Conservation (phyloP, 2,888 invertebrate genomes). For the Leucania comma region DNA sequence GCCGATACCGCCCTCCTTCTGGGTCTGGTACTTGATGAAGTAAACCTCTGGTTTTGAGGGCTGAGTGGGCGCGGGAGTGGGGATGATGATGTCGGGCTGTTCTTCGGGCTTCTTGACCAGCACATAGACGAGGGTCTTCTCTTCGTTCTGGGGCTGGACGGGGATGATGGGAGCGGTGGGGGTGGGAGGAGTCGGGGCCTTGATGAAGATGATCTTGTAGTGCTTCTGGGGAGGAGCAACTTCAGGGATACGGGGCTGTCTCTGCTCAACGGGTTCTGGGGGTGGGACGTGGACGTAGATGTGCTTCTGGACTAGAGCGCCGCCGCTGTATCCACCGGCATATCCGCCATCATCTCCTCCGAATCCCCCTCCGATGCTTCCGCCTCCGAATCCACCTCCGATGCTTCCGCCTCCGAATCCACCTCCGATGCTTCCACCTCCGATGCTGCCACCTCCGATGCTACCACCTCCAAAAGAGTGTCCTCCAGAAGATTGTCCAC, state of each 20-base stretch:
- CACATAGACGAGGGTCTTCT: conserved; percentile 97
- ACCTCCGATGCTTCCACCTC: conserved; percentile 64
- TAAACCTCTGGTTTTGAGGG: conserved; percentile 97
- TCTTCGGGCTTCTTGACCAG: conserved; percentile 97
- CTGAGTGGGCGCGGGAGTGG: conserved; percentile 94
- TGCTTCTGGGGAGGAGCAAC: conserved; percentile 95
- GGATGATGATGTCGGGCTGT: conserved; percentile 95
- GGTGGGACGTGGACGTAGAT: conserved; percentile 97
- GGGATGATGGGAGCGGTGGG: conserved; percentile 96
- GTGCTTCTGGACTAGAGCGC: conserved; percentile 95
- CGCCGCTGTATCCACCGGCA: conserved; percentile 87
- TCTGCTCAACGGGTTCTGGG: conserved; percentile 95
- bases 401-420: conserved; percentile 70
- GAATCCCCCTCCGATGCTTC: conserved; percentile 70
- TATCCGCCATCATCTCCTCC: conserved; percentile 83
- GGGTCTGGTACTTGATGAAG: conserved; percentile 96
- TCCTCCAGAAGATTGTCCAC: conserved; percentile 72
- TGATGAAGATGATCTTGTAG: conserved; percentile 98
- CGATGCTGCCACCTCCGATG: conserved; percentile 66
- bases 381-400: conserved; percentile 71
- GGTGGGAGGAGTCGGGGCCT: conserved; percentile 96
- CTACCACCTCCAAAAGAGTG: conserved; percentile 64
- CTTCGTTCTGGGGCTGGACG: conserved; percentile 95
- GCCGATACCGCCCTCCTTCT: conserved; percentile 88
- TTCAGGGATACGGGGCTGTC: conserved; percentile 92